Percentiles rank a stretch among this genome's conserved stretches.
These are phyloP conservation scores for Megaustenia siamemsis DNA, from an alignment of 2,888 invertebrate genomes.

Conservation along the genomic window DNA sequence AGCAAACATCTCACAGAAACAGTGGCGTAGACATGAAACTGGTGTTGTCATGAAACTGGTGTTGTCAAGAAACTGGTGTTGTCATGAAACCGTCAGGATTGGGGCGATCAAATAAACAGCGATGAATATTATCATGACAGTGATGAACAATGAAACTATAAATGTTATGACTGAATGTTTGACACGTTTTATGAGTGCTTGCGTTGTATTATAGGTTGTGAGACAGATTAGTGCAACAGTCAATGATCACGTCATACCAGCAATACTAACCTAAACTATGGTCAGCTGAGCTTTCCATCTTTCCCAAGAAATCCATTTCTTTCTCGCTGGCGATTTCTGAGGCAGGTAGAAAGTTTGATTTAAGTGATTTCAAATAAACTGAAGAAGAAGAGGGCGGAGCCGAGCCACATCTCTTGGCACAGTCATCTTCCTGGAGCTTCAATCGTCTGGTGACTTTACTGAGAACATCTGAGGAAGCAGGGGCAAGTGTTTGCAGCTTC, in stretches of 20 bases:
- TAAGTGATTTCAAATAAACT: neutral
- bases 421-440: neutral
- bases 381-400: constrained; percentile 30
- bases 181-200: no score
- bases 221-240: neutral
- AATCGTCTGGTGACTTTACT: constrained; percentile 23
- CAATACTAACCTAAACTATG: constrained; percentile 1
- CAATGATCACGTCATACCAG: neutral
- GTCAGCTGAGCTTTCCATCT: neutral
- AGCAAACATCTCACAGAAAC: no score
- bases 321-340: neutral
- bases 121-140: no score
- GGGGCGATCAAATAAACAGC: no score
- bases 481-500: neutral
- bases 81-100: no score
- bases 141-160: no score
- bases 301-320: neutral
- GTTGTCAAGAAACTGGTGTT: no score
- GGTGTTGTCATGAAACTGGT: no score
- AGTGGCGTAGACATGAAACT: no score
- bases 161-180: no score
- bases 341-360: neutral
- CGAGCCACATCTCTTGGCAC: constrained; percentile 25
- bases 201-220: no score
- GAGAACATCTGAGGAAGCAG: neutral